A percentile compares a stretch with the other conserved stretches of the same genome.
Evolutionary conservation across 2,113 vertebrate genomes (phyloP).

Genomic region (Psephotus haematonotus): DNA sequence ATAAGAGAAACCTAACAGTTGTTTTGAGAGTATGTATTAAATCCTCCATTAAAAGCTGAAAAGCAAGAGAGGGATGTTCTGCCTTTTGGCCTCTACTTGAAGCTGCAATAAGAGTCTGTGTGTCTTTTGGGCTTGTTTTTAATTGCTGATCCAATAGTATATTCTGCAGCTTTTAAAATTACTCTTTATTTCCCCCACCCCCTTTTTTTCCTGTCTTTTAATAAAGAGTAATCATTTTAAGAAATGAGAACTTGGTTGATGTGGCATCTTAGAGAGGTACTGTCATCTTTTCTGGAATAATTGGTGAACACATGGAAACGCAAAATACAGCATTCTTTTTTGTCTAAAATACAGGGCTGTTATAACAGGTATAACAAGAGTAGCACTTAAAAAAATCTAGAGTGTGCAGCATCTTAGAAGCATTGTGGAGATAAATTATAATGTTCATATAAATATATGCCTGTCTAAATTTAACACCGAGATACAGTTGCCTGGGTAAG

Average conservation of each 20-base stretch:
- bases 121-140: background rate
- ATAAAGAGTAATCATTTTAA: background rate
- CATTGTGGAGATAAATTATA: background rate
- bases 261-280: background rate
- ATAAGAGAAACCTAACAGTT: background rate
- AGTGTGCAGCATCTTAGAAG: background rate
- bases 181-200: background rate
- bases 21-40: background rate
- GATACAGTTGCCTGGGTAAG: background rate
- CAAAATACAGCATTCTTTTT: background rate
- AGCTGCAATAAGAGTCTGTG: background rate
- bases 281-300: background rate
- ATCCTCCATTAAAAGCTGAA: background rate
- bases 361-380: background rate
- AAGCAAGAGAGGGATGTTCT: background rate
- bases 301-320: background rate
- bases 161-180: background rate
- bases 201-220: background rate
- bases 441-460: background rate
- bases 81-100: background rate
- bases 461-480: background rate
- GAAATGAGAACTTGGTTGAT: background rate
- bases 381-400: background rate
- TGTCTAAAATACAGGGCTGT: background rate
- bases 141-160: background rate